phyloP scores from a whole-genome alignment of 2,113 vertebrate species.

The Heloderma charlesbogerti region DNA sequence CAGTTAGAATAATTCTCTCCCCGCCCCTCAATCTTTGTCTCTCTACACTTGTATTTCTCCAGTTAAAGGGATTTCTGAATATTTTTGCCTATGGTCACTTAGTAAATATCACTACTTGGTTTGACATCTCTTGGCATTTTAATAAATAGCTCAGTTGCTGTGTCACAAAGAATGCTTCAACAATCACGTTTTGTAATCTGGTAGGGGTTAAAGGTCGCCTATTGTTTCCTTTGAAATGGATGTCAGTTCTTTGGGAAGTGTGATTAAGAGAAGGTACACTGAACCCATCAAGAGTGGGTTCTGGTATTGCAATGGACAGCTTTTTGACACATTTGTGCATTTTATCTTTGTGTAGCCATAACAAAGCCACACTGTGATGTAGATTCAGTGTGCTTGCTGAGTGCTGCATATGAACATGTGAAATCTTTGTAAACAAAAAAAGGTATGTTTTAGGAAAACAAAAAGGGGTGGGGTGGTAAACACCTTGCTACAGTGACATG shows the following conservation, averaged over 20 bases:
- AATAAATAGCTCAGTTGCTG: slow-evolving; percentile 66
- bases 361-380: background rate
- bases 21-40: background rate
- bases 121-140: background rate
- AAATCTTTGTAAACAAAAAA: background rate
- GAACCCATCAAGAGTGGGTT: background rate
- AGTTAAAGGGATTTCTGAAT: background rate
- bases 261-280: slow-evolving; percentile 22
- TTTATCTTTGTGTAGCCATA: background rate
- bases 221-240: slow-evolving; percentile 54
- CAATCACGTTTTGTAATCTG: slow-evolving; percentile 17
- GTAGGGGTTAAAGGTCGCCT: slow-evolving; percentile 57
- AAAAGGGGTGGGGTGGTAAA: background rate
- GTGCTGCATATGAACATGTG: background rate
- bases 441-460: background rate
- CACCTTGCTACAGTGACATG: background rate
- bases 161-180: slow-evolving; percentile 57
- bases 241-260: slow-evolving; percentile 25
- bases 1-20: background rate
- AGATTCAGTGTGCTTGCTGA: background rate
- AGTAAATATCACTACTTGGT: background rate
- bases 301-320: slow-evolving; percentile 17
- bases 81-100: background rate
- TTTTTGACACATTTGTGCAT: slow-evolving; percentile 16
- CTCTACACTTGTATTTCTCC: background rate